Evolutionary conservation across 2,797 vertebrate genomes (phyloP).

Genomic region (Gallinago solitaria): DNA sequence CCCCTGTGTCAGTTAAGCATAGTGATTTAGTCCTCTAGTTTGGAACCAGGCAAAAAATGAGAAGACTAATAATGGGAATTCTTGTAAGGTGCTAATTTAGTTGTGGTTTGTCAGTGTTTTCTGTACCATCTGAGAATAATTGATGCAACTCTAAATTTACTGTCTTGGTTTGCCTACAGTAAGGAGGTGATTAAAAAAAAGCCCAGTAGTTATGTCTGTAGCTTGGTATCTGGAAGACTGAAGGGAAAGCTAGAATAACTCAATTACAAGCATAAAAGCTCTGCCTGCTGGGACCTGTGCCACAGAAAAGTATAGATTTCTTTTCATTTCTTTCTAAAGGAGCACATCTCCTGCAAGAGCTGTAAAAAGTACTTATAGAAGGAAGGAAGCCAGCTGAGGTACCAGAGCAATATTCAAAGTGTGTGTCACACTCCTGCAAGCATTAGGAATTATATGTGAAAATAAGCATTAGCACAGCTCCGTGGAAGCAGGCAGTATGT

Average conservation of each 20-base stretch:
- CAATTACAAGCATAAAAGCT: not conserved
- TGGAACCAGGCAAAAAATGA: not conserved
- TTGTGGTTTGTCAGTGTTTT: not conserved
- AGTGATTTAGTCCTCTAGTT: not conserved
- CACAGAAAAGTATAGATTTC: not conserved
- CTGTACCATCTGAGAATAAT: not conserved
- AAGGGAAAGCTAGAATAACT: not conserved
- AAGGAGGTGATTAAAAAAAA: not conserved
- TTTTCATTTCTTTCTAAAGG: conserved; percentile 6
- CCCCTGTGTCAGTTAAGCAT: not conserved
- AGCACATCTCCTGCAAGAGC: not conserved
- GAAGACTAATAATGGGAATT: not conserved
- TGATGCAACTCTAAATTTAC: not conserved
- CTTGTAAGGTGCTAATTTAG: not conserved
- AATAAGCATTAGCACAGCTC: not conserved
- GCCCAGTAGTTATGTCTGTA: not conserved
- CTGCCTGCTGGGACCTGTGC: not conserved
- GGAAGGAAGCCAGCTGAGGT: not conserved
- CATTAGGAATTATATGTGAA: not conserved
- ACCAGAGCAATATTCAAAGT: not conserved
- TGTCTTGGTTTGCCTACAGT: not conserved
- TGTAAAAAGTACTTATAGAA: not conserved
- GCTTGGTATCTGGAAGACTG: not conserved
- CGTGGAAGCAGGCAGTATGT: not conserved
- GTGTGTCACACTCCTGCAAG: not conserved